These are phyloP conservation scores for Pachycephus smyrnensis DNA, from an alignment of 2,888 invertebrate species.

Conservation along the genomic window DNA sequence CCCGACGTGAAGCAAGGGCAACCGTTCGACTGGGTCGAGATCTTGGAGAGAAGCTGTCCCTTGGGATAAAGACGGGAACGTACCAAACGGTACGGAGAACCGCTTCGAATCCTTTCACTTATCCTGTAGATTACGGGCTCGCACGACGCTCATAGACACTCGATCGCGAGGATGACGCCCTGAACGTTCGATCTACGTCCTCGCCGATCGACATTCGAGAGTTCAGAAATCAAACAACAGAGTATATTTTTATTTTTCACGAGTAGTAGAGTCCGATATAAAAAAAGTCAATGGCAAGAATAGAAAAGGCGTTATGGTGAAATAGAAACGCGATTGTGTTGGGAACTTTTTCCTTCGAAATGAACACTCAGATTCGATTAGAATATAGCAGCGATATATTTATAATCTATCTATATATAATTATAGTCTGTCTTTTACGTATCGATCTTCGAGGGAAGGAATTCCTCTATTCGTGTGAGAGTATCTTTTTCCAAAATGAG, in stretches of 20 bases:
- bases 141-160: background rate
- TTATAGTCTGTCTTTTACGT: background rate
- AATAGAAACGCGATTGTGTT: background rate
- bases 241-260: background rate
- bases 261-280: background rate
- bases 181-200: background rate
- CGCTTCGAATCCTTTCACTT: background rate
- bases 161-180: background rate
- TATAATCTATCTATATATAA: background rate
- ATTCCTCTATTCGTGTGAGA: background rate
- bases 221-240: background rate
- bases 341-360: background rate
- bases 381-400: background rate
- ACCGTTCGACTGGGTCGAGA: constrained; percentile 6
- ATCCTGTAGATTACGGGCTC: constrained; percentile 6
- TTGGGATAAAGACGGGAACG: background rate
- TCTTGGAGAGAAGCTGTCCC: constrained; percentile 6
- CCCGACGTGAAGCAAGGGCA: constrained; percentile 56
- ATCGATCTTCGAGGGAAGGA: background rate
- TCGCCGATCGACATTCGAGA: background rate
- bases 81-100: background rate
- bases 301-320: background rate
- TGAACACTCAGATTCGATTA: background rate
- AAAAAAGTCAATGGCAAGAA: background rate
- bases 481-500: background rate